Conservation (phyloP, 1,140 invertebrate species). For the Drosophila tani region DNA sequence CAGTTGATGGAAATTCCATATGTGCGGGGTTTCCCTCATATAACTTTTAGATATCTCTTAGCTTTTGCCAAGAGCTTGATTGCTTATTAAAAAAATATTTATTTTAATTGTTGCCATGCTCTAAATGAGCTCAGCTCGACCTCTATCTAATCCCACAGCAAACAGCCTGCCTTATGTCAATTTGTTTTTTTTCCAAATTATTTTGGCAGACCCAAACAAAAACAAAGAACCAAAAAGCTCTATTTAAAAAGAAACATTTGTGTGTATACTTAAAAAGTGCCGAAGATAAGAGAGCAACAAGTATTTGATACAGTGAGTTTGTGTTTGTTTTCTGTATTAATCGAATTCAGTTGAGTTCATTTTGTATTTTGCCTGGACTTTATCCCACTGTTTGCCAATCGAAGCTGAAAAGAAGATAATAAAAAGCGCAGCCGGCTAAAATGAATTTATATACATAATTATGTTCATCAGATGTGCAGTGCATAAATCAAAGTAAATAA, state of each 20-base stretch:
- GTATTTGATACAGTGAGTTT: constrained; percentile 21
- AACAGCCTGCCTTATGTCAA: neutral
- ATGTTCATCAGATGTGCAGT: too few relatives aligned
- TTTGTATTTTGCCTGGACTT: neutral
- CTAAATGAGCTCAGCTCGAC: constrained; percentile 22
- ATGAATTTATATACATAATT: neutral
- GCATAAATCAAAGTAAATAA: too few relatives aligned
- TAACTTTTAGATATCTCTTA: neutral
- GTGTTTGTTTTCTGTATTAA: neutral
- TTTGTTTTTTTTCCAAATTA: constrained; percentile 1
- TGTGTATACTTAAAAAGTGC: neutral
- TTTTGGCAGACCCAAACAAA: constrained; percentile 7
- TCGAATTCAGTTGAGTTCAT: neutral
- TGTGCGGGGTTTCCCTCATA: neutral
- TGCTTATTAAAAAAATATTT: neutral
- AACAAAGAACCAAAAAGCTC: constrained; percentile 14
- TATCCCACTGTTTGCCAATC: constrained; percentile 4
- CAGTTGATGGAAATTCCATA: neutral
- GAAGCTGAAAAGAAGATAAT: neutral
- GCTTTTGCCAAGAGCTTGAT: neutral
- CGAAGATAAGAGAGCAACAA: constrained; percentile 34
- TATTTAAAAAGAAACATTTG: neutral
- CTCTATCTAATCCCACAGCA: neutral
- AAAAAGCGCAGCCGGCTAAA: constrained; percentile 1
- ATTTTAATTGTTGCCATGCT: neutral